These are phyloP conservation scores for Columba livia DNA, from an alignment of 2,113 vertebrate species.

Conservation along the genomic window DNA sequence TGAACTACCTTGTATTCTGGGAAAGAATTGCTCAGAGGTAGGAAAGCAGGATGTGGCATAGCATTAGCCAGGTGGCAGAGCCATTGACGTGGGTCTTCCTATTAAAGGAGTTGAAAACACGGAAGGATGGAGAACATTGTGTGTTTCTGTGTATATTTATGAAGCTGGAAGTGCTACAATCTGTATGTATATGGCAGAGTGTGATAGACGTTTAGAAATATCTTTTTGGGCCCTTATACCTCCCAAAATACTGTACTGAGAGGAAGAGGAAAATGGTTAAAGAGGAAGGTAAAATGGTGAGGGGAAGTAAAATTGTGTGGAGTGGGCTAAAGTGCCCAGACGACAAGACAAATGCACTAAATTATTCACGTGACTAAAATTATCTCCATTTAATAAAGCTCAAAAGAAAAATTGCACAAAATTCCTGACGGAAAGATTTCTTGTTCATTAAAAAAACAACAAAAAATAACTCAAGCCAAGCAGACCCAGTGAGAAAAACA, in stretches of 20 bases:
- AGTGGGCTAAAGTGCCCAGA: background rate
- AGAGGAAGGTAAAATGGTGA: background rate
- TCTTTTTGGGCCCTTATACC: background rate
- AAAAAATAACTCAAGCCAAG: background rate
- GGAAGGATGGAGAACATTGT: accelerated
- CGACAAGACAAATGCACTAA: background rate
- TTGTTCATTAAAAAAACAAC: background rate
- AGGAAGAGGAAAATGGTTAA: background rate
- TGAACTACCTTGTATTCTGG: background rate
- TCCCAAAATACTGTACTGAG: background rate
- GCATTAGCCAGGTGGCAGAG: background rate
- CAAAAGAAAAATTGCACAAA: background rate
- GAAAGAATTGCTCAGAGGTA: background rate
- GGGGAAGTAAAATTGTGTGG: background rate
- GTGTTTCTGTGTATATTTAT: background rate
- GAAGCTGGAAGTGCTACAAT: background rate
- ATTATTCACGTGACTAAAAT: background rate
- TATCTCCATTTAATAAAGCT: background rate
- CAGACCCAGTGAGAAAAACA: background rate
- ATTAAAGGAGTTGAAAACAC: background rate
- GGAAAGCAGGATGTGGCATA: background rate
- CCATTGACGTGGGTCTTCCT: background rate
- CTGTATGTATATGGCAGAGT: background rate
- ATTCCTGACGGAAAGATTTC: background rate
- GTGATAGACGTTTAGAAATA: background rate